Percentiles rank a stretch among this genome's conserved stretches.
Conservation (phyloP, 2,888 invertebrate genomes). For the Candidula unifasciata region DNA sequence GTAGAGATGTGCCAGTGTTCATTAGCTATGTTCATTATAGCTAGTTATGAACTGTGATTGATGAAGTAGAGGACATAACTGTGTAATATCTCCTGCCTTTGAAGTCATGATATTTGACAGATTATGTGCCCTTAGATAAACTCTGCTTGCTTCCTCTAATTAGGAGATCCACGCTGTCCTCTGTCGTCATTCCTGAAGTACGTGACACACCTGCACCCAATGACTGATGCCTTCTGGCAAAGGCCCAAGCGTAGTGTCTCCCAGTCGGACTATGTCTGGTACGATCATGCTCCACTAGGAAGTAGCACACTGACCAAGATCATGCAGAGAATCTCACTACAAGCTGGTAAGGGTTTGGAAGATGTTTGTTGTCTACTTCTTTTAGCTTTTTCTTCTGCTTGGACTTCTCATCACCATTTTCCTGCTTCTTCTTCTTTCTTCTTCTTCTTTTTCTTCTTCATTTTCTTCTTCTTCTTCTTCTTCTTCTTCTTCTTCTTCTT, state of each 20-base stretch:
- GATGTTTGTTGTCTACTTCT: background rate
- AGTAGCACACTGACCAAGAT: constrained; percentile 70
- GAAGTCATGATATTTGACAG: too few species aligned
- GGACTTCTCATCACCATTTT: background rate
- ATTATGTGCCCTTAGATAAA: too few species aligned
- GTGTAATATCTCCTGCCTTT: too few species aligned
- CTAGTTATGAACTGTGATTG: too few species aligned
- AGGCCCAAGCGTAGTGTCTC: constrained; percentile 68
- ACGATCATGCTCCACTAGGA: constrained; percentile 70
- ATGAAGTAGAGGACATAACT: too few species aligned
- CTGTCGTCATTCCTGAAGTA: constrained; percentile 69
- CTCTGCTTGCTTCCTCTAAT: background rate
- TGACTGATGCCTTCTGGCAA: constrained; percentile 73
- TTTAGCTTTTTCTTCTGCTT: background rate
- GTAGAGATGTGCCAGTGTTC: too few species aligned
- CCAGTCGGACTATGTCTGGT: constrained; percentile 70
- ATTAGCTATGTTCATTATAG: too few species aligned
- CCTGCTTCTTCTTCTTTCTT: too few species aligned
- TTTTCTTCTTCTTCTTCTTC: too few species aligned
- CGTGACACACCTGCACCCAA: constrained; percentile 71
- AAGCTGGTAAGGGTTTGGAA: constrained; percentile 56
- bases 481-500: too few species aligned
- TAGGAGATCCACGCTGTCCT: constrained; percentile 71
- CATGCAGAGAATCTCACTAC: constrained; percentile 60
- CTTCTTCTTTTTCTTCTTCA: too few species aligned